These are phyloP conservation scores for Chrysolina americana DNA, from an alignment of 2,888 invertebrate species.

Conservation along the genomic window DNA sequence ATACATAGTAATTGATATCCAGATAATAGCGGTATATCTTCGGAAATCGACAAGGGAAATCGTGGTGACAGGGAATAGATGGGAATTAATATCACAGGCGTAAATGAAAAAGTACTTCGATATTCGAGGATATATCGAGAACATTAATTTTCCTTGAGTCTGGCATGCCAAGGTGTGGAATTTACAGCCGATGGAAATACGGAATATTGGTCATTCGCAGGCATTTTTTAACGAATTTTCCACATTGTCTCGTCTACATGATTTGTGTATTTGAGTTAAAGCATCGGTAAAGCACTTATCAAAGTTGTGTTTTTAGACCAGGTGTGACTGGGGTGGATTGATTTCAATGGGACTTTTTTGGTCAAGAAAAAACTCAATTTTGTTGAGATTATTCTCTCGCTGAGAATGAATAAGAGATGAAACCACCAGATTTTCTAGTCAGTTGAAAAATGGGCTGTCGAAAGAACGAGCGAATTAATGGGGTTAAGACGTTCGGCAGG, in stretches of 20 bases:
- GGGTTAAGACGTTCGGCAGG: too few species aligned
- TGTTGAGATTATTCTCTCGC: too few species aligned
- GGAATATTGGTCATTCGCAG: neutral
- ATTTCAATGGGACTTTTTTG: too few species aligned
- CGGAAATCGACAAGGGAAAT: neutral
- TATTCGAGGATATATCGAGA: neutral
- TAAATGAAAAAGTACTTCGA: neutral
- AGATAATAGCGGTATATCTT: neutral
- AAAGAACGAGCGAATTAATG: too few species aligned
- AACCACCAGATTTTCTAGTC: too few species aligned
- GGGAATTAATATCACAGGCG: slow-evolving; percentile 2
- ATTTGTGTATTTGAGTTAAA: neutral
- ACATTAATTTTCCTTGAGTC: neutral
- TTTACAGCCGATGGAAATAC: neutral
- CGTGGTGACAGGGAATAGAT: neutral
- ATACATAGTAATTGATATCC: neutral
- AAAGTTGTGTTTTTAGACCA: neutral
- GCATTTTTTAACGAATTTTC: neutral
- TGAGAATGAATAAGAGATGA: too few species aligned
- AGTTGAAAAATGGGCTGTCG: too few species aligned
- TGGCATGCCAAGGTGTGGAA: neutral
- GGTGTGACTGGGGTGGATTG: too few species aligned
- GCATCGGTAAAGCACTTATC: neutral
- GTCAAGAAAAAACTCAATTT: too few species aligned
- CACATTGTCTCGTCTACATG: neutral